Evolutionary conservation across 2,797 vertebrate genomes (phyloP).

Genomic region (Sebastes umbrosus): DNA sequence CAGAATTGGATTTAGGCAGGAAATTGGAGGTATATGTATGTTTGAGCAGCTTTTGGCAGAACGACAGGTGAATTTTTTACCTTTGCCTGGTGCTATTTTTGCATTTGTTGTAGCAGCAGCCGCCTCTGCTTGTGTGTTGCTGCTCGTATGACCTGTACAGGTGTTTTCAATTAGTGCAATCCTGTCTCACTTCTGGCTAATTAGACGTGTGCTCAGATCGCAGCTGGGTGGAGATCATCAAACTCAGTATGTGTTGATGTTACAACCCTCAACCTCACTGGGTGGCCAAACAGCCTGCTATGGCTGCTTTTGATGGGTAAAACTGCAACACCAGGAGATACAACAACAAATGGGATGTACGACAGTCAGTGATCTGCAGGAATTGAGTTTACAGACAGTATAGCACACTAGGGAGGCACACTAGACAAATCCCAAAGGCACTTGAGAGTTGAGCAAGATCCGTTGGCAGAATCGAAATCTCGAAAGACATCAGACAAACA

Average conservation of each 20-base stretch:
- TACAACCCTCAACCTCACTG: background rate
- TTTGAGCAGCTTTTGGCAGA: constrained; percentile 42
- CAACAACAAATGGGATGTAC: background rate
- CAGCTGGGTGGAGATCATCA: background rate
- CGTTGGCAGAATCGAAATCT: background rate
- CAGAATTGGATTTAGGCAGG: constrained; percentile 18
- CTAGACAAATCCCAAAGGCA: too few species aligned
- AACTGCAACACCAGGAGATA: background rate
- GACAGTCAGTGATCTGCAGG: background rate
- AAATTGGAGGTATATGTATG: constrained; percentile 24
- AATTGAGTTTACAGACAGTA: background rate
- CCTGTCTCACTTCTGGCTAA: background rate
- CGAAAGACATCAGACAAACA: background rate
- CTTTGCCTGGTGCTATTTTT: constrained; percentile 33
- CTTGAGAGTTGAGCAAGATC: background rate
- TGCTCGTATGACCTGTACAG: background rate
- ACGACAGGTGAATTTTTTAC: constrained; percentile 20
- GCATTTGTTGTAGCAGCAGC: background rate
- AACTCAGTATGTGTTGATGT: background rate
- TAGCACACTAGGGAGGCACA: background rate
- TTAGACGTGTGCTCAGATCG: background rate
- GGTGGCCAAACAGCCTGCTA: background rate
- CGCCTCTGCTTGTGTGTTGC: background rate
- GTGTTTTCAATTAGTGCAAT: background rate
- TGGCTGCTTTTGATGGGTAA: background rate